Conservation (phyloP, 2,888 invertebrate genomes). For the Glomeris marginata region DNA sequence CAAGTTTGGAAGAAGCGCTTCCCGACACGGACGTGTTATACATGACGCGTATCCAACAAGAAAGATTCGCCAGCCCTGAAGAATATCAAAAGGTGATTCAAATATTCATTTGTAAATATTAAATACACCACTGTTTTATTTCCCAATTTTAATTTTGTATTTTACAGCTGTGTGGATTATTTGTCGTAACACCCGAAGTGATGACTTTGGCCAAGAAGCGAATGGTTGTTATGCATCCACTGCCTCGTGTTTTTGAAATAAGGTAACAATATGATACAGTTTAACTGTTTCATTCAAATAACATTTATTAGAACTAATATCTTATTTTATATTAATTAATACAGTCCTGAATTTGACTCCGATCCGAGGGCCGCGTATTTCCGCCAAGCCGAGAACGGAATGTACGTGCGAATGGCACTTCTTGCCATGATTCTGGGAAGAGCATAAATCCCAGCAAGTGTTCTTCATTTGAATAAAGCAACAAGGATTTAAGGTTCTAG, state of each 20-base stretch:
- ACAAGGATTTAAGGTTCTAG: too few relatives aligned
- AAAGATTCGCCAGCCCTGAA: slow-evolving; percentile 65
- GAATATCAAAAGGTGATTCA: slow-evolving; percentile 65
- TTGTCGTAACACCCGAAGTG: slow-evolving; percentile 81
- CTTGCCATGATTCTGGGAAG: slow-evolving; percentile 72
- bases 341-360: slow-evolving; percentile 76
- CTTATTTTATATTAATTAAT: slow-evolving; percentile 16
- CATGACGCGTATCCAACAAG: slow-evolving; percentile 94
- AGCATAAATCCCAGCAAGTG: slow-evolving; percentile 16
- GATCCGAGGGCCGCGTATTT: slow-evolving; percentile 98
- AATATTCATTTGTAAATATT: not conserved
- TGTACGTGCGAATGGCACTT: slow-evolving; percentile 97
- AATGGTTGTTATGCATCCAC: slow-evolving; percentile 94
- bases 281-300: not conserved
- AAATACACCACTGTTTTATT: not conserved
- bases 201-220: slow-evolving; percentile 88
- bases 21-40: slow-evolving; percentile 93
- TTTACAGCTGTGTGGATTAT: slow-evolving; percentile 62
- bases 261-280: slow-evolving; percentile 23
- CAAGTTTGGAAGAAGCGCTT: slow-evolving; percentile 61
- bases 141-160: slow-evolving; percentile 5
- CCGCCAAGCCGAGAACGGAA: slow-evolving; percentile 92
- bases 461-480: too few relatives aligned
- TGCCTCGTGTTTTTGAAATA: slow-evolving; percentile 89
- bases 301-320: not conserved